These are phyloP conservation scores for Gouania willdenowi DNA, from an alignment of 2,797 vertebrate genomes.

Conservation along the genomic window DNA sequence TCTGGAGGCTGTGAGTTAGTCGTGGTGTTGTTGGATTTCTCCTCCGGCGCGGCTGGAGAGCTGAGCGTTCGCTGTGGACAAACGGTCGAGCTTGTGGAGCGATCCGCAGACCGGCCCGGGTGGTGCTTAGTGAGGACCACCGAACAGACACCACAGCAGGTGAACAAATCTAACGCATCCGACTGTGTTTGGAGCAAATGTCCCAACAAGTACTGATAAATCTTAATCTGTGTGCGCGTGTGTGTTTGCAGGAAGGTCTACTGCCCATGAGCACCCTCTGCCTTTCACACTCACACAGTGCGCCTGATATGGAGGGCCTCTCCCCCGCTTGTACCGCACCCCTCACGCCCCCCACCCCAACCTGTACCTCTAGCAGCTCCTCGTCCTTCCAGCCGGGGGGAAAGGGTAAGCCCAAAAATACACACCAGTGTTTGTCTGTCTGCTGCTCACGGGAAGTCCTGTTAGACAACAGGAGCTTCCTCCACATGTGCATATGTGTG, in stretches of 20 bases:
- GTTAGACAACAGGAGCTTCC: too few species aligned
- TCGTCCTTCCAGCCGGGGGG: conserved; percentile 22
- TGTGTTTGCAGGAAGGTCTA: conserved; percentile 78
- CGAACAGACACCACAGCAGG: conserved; percentile 83
- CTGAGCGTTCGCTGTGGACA: conserved; percentile 91
- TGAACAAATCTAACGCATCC: not conserved
- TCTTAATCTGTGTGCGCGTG: not conserved
- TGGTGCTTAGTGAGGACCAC: conserved; percentile 94
- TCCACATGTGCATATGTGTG: too few species aligned
- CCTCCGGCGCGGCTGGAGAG: conserved; percentile 81
- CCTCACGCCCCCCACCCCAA: conserved; percentile 27
- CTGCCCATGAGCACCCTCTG: conserved; percentile 92
- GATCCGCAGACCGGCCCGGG: conserved; percentile 86
- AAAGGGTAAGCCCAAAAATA: not conserved
- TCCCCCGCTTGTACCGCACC: conserved; percentile 60
- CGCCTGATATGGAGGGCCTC: conserved; percentile 94
- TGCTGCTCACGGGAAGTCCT: too few species aligned
- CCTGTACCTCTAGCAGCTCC: conserved; percentile 4
- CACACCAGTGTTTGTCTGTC: too few species aligned
- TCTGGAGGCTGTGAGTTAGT: conserved; percentile 95
- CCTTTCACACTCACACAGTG: conserved; percentile 94
- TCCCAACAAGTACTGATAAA: too few species aligned
- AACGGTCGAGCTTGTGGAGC: conserved; percentile 94
- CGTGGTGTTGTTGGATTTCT: conserved; percentile 91
- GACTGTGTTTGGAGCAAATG: not conserved